Conservation (phyloP, 2,888 invertebrate species). For the Drosophila leonis region DNA sequence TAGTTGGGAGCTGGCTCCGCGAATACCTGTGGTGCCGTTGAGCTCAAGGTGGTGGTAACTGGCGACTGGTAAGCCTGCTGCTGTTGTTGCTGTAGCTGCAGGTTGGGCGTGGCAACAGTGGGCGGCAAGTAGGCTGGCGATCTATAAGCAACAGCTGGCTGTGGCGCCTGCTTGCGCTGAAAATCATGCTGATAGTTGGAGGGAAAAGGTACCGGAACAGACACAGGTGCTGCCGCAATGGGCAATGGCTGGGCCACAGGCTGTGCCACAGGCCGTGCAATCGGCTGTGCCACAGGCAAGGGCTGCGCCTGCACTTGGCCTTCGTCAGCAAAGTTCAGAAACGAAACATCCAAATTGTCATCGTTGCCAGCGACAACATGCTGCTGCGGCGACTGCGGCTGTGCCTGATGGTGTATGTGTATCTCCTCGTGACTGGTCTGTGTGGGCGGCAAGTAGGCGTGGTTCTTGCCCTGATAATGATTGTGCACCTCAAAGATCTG, state of each 20-base stretch:
- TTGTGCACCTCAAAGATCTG: conserved; percentile 81
- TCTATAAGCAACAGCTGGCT: conserved; percentile 21
- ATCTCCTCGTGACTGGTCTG: conserved; percentile 51
- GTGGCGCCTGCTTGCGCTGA: conserved; percentile 40
- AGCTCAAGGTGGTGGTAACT: conserved; percentile 11
- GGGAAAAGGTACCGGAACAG: conserved; percentile 68
- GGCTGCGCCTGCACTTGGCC: conserved; percentile 13
- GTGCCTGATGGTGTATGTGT: conserved; percentile 57
- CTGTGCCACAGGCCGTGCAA: background rate
- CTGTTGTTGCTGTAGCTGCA: conserved; percentile 20
- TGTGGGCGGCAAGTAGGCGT: conserved; percentile 57
- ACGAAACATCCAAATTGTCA: conserved; percentile 70
- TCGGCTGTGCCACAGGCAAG: background rate
- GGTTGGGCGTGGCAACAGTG: conserved; percentile 31
- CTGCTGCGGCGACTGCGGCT: conserved; percentile 17
- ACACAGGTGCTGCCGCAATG: conserved; percentile 19
- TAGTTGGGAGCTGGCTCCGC: conserved; percentile 26
- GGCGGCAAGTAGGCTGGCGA: conserved; percentile 62
- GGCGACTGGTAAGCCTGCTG: conserved; percentile 44
- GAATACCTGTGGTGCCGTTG: conserved; percentile 39
- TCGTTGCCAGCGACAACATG: conserved; percentile 52
- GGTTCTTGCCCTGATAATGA: conserved; percentile 52
- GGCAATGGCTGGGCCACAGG: conserved; percentile 7
- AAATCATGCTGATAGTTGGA: conserved; percentile 74
- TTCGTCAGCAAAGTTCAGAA: conserved; percentile 58